Base-by-base conservation (phyloP, 2,797 vertebrate species). In the Gallinago solitaria region DNA sequence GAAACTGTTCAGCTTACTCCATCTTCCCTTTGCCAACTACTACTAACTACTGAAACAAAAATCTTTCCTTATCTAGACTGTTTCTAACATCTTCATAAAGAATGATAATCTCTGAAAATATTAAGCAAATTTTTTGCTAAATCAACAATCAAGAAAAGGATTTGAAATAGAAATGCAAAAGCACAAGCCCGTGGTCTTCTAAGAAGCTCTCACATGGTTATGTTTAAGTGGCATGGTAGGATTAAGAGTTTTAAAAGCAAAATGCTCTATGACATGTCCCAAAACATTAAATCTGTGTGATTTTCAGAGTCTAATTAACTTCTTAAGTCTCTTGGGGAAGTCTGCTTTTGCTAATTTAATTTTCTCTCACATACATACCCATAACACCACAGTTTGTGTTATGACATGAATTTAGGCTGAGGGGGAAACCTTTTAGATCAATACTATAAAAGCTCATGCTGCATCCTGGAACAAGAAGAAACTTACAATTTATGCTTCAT, bases 401-500 rank as follows among this genome's bases (percentile, higher is more conserved):
- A 19, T 9, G 9, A 71, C 47, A 53, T 0, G 5, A 65, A 73
- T 64, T 45, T 14, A n/a, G 4, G 60, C 51, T 53, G 53, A 61
- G 47, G 64, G 41, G 11, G 16, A 61, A 79, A 69, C 43, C 6
- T 77, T 77, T 53, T 4, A 51, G n/a, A 69, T 2, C 13, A 12
- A 79, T 14, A 21, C 37, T 28, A 50, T 9, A 30, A 17, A 87
- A 59, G 5, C 13, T 35, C n/a, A 19, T 5, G 21, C 63, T 69
- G 33, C 33, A 16, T 16, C 30, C 87, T 33, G 47, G 20, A 35
- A 67, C 0, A 1, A 82, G 74, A 25, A 32, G 41, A 79, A 83
- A 76, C 11, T 56, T 61, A 30, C 45, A 59, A 54, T 43, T 2
- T 1, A 28, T 2, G n/a, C 4, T 24, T 43, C 0, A 0, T 10